A percentile compares a stretch with the other conserved stretches of the same genome.
These are phyloP conservation scores for Stegostoma tigrinum DNA, from an alignment of 2,113 vertebrate genomes.

Conservation along the genomic window DNA sequence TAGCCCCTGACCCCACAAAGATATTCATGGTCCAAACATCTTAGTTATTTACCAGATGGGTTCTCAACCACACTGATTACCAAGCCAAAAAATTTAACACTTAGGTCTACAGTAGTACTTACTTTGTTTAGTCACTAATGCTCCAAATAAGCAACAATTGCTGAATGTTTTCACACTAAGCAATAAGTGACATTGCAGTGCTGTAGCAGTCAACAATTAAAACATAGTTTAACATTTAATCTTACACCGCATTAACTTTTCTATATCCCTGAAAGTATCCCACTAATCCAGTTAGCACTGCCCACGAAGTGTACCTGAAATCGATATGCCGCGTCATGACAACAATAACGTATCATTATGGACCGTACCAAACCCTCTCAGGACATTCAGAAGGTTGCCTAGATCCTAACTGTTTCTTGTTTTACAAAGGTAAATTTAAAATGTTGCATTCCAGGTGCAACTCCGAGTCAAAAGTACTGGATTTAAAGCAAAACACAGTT, in stretches of 20 bases:
- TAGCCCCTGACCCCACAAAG: background rate
- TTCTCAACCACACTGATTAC: background rate
- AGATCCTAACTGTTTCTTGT: too few species aligned
- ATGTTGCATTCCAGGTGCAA: too few species aligned
- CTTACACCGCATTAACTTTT: background rate
- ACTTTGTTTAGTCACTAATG: background rate
- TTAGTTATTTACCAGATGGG: background rate
- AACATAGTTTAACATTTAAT: background rate
- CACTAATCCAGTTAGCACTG: background rate
- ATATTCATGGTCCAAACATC: background rate
- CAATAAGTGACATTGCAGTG: background rate
- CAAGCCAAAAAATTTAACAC: background rate
- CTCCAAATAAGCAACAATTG: background rate
- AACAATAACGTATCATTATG: too few species aligned
- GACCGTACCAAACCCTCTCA: too few species aligned
- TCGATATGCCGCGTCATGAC: background rate
- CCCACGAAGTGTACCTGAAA: background rate
- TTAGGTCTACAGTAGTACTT: too few species aligned
- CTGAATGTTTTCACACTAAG: background rate
- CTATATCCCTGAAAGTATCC: background rate
- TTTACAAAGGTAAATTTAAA: too few species aligned
- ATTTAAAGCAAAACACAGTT: too few species aligned
- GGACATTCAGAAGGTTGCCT: too few species aligned
- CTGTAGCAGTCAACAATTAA: background rate
- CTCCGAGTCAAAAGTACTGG: too few species aligned